These are phyloP conservation scores for Anastatus disparis DNA, from an alignment of 1,140 invertebrate species.

Conservation along the genomic window DNA sequence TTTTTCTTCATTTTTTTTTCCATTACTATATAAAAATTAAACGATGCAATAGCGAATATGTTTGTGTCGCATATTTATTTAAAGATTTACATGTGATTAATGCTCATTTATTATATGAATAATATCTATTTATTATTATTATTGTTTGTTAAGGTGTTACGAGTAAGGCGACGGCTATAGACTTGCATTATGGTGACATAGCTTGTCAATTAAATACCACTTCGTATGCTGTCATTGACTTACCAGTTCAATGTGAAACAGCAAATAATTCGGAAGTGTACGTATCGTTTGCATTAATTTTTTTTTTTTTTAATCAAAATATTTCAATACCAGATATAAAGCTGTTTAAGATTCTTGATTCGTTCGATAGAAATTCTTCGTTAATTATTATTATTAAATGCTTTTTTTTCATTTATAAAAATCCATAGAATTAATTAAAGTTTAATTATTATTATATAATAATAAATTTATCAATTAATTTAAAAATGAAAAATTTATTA, in stretches of 20 bases:
- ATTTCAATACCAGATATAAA: no score
- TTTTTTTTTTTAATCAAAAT: not conserved
- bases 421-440: no score
- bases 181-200: slow-evolving; percentile 89
- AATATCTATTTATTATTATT: slow-evolving; percentile 14
- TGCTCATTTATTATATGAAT: slow-evolving; percentile 20
- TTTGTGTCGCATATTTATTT: no score
- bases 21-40: not conserved
- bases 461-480: no score
- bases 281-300: slow-evolving; percentile 50
- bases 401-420: no score
- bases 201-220: slow-evolving; percentile 83
- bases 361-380: no score
- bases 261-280: slow-evolving; percentile 73
- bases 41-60: not conserved
- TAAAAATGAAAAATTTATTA: no score
- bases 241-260: slow-evolving; percentile 74
- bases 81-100: slow-evolving; percentile 9
- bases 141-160: slow-evolving; percentile 71
- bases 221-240: slow-evolving; percentile 66
- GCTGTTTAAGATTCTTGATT: no score
- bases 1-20: no score
- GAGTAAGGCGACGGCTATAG: slow-evolving; percentile 83
- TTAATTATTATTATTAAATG: no score
- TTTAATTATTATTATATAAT: no score